Evolutionary conservation across 2,888 invertebrate genomes (phyloP).

Genomic region (Argyresthia albistria): DNA sequence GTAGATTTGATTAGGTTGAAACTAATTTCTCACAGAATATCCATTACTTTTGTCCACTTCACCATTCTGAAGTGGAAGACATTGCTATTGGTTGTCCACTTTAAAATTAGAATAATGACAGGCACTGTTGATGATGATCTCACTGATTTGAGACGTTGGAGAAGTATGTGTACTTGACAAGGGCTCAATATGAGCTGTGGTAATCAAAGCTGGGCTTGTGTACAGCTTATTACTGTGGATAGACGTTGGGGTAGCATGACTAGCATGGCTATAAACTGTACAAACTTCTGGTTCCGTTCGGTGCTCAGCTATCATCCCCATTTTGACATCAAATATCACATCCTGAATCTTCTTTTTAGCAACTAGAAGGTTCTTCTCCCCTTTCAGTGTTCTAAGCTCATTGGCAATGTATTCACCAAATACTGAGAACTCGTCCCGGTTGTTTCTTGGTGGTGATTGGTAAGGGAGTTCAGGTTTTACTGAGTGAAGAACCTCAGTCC

Average conservation of each 20-base stretch:
- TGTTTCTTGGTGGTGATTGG: conserved; percentile 20
- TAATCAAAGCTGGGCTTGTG: conserved; percentile 36
- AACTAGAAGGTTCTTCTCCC: conserved; percentile 66
- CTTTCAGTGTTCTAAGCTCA: conserved; percentile 68
- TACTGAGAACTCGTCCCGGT: conserved; percentile 67
- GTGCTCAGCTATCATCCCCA: conserved; percentile 63
- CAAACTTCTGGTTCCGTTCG: conserved; percentile 22
- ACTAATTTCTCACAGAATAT: conserved; percentile 20
- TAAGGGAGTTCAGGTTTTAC: conserved; percentile 32
- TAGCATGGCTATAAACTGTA: conserved; percentile 33
- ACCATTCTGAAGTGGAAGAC: conserved; percentile 46
- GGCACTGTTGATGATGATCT: conserved; percentile 51
- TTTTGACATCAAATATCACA: conserved; percentile 73
- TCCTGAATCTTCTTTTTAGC: conserved; percentile 75
- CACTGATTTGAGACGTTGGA: conserved; percentile 46
- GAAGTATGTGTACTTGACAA: conserved; percentile 33
- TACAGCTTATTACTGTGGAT: conserved; percentile 44
- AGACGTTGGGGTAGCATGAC: conserved; percentile 24
- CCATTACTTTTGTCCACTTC: conserved; percentile 44
- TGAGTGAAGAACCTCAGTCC: conserved; percentile 27
- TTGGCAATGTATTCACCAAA: conserved; percentile 75
- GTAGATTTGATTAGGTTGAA: too few species aligned
- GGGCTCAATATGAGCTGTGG: conserved; percentile 43
- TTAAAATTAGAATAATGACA: conserved; percentile 61
- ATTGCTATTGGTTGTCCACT: conserved; percentile 56